Evolutionary conservation across 1,140 invertebrate species (phyloP), one percentile per base, ranked within the genome.

Genomic region (Drosophila melanica): DNA sequence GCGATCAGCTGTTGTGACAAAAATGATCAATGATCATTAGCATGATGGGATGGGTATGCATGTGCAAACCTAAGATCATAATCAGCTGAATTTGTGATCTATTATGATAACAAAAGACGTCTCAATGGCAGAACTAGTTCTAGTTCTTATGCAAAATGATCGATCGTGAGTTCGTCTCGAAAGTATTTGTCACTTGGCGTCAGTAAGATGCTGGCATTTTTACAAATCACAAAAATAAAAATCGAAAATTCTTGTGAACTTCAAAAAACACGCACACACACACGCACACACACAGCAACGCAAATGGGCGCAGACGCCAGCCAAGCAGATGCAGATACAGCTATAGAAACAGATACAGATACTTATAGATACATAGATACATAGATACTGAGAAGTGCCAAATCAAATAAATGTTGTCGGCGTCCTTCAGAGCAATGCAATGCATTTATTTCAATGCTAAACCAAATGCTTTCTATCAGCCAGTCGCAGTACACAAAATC

Each of bases 401-500:
- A 73, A 77, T 81, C 70, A 78, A 82, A 84, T 76, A 69, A 79
- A 79, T 66, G 73, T 45, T 72, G 75, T 79, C 67, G 75, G 82
- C 81, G 81, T 81, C 81, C 81, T 86, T 86, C 81, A 81, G 71
- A 53, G 75, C 84, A 78, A 81, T 84, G 69, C 80, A 79, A 79
- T 78, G 69, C 77, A 77, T 86, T 62, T 81, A 77, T 80, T 85
- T 85, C 81, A 85, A 85, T 86, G 81, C 81, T 85, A 85, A 77
- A 65, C 37, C 55, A 20, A 64, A 84, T 67, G 62, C 50, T 66
- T 70, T 82, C 51, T 76, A 60, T 53, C 33, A 47, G 42, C 50
- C 53, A 58, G 45, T 48, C 33, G 18, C 27, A 47, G 64, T 55
- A 64, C 60, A 57, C 35, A 16, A n/a, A 37, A 16, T 53, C 27